Base-by-base conservation (phyloP, 1,140 invertebrate species). In the Bombus sibiricus region DNA sequence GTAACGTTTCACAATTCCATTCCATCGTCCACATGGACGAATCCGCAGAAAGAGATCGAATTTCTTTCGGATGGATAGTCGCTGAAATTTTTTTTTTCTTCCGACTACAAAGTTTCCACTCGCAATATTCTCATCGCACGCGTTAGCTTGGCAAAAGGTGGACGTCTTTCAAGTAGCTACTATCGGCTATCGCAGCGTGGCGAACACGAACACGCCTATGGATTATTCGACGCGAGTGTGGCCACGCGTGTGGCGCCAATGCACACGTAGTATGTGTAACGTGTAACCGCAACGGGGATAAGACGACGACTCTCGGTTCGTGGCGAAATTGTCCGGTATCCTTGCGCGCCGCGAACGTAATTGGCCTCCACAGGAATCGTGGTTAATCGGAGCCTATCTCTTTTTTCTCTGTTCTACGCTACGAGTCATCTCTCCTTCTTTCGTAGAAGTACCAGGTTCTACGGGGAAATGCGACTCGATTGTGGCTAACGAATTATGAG, bases 311-410 rank as follows among this genome's bases (percentile, higher is more conserved):
- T n/a, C 25, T n/a, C 57, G 73, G 32, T 75, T 47, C 53, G 34
- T 53, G 53, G 69, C 69, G 53, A 85, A 85, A 81, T 85, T 72
- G 78, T 86, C 74, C 47, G 32, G 66, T 53, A 83, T 77, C 81
- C 53, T 77, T 83, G 73, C 39, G 47, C 39, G 73, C 53, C 39
- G 57, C 37, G 75, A 73, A 83, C 64, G 74, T 86, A 86, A 86
- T 86, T 84, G 73, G 81, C 74, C 39, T 86, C 47, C 80, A 3
- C 37, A 66, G 39, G 57, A 66, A 83, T 86, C 81, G 47, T 43
- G 81, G 72, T 79, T 87, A 84, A 77, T 87, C 75, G 72, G 77
- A 83, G 53, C 34, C n/a, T 32, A 53, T 75, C 53, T 34, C 41
- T 75, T 66, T 66, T 83, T 41, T n/a, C 41, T 22, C 32, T 18